phyloP scores from a whole-genome alignment of 2,888 invertebrate species.

The Frankliniella intonsa region DNA sequence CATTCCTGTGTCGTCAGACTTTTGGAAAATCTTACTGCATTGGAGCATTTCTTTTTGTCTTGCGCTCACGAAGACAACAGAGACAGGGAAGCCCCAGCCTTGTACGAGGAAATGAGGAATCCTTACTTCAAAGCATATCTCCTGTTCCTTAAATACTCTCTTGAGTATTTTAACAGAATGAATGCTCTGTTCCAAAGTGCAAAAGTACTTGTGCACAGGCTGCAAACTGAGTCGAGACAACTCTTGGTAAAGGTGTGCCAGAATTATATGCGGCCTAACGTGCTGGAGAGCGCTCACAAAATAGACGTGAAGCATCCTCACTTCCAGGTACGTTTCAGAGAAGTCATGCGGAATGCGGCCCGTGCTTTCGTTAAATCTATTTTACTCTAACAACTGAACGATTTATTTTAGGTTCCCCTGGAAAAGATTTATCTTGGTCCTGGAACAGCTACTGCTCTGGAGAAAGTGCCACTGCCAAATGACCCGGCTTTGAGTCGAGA shows the following conservation, averaged over 20 bases:
- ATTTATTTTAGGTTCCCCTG: neutral
- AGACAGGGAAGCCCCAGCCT: neutral
- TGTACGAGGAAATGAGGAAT: constrained; percentile 4
- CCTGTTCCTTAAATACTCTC: constrained; percentile 34
- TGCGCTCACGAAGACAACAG: constrained; percentile 8
- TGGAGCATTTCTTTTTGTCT: neutral
- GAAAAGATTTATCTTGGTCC: neutral
- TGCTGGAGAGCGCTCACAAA: neutral
- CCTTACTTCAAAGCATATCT: constrained; percentile 33
- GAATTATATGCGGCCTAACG: constrained; percentile 35
- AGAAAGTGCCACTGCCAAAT: neutral
- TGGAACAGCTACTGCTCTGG: neutral
- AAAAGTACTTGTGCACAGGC: constrained; percentile 33
- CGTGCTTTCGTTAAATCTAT: neutral
- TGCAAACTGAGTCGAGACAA: constrained; percentile 32
- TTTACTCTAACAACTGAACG: neutral
- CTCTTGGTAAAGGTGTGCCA: constrained; percentile 32
- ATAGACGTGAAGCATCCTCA: constrained; percentile 31
- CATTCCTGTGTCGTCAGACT: constrained; percentile 23
- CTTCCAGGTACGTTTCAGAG: neutral
- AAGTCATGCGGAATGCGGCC: constrained; percentile 20
- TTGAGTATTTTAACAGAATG: constrained; percentile 36
- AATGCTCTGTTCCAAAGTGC: constrained; percentile 35
- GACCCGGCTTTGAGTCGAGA: neutral
- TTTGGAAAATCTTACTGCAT: constrained; percentile 28